Conservation (phyloP, 1,140 invertebrate species). For the Lepidostoma basale region DNA sequence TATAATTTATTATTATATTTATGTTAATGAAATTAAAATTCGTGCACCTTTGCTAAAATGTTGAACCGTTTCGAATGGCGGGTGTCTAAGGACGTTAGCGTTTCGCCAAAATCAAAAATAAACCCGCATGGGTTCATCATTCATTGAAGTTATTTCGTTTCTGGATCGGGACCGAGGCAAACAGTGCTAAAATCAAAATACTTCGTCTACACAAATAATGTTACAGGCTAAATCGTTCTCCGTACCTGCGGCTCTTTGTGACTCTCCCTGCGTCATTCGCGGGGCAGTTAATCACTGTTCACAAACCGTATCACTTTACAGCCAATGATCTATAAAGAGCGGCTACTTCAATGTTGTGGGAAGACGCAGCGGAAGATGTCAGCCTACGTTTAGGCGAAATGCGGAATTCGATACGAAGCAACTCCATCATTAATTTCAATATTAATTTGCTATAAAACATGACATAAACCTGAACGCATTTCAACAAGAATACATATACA, state of each 20-base stretch:
- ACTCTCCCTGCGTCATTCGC: conserved; percentile 12
- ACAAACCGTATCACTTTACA: not conserved
- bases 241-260: conserved; percentile 5
- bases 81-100: no score
- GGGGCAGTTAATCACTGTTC: conserved; percentile 1
- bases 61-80: no score
- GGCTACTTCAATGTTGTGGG: not conserved
- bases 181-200: not conserved
- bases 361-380: no score
- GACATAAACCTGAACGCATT: no score
- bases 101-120: conserved; percentile 1
- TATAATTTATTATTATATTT: no score
- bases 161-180: not conserved
- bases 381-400: no score
- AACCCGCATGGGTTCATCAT: not conserved
- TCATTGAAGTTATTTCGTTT: not conserved
- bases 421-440: no score
- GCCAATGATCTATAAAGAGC: not conserved
- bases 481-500: no score
- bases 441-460: no score
- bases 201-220: conserved; percentile 8
- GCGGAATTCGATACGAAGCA: no score
- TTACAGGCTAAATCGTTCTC: conserved; percentile 2
- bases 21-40: no score
- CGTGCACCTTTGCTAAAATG: no score